Evolutionary conservation across 2,888 invertebrate genomes (phyloP).

Genomic region (Meliscaeva auricollis): DNA sequence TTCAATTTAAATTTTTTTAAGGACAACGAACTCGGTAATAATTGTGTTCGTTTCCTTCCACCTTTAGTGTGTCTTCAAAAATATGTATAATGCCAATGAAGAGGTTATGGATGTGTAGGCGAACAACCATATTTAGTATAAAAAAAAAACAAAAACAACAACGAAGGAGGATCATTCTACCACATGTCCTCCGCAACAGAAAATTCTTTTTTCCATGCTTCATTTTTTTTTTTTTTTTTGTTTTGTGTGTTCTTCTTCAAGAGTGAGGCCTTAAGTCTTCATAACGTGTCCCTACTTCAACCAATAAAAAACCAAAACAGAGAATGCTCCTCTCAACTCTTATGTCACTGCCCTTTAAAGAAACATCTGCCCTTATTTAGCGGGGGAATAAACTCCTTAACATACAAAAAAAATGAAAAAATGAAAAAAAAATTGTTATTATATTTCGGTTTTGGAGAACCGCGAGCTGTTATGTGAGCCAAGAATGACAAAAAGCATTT

Average conservation of each 20-base stretch:
- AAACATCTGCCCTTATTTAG: constrained; percentile 70
- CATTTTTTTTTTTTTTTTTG: constrained; percentile 35
- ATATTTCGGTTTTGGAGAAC: constrained; percentile 61
- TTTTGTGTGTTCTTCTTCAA: background rate
- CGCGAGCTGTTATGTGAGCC: constrained; percentile 24
- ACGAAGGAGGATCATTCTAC: constrained; percentile 50
- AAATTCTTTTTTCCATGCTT: constrained; percentile 45
- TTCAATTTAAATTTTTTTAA: constrained; percentile 10
- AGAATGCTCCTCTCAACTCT: constrained; percentile 48
- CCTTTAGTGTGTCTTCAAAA: constrained; percentile 45
- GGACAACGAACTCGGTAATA: constrained; percentile 65
- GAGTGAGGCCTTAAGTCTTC: constrained; percentile 50
- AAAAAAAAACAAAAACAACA: background rate
- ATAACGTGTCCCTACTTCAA: constrained; percentile 41
- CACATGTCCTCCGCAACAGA: constrained; percentile 66
- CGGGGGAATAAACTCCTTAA: constrained; percentile 71
- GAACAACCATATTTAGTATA: constrained; percentile 12
- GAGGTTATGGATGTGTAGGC: constrained; percentile 53
- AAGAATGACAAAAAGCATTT: constrained; percentile 47
- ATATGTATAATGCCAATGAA: constrained; percentile 5
- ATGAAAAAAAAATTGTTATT: constrained; percentile 63
- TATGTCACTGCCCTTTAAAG: constrained; percentile 63
- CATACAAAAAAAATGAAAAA: background rate
- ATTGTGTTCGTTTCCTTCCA: constrained; percentile 51
- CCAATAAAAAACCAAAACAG: constrained; percentile 59